Conservation (phyloP, 2,797 vertebrate species). For the Phrynocephalus vlangalii region DNA sequence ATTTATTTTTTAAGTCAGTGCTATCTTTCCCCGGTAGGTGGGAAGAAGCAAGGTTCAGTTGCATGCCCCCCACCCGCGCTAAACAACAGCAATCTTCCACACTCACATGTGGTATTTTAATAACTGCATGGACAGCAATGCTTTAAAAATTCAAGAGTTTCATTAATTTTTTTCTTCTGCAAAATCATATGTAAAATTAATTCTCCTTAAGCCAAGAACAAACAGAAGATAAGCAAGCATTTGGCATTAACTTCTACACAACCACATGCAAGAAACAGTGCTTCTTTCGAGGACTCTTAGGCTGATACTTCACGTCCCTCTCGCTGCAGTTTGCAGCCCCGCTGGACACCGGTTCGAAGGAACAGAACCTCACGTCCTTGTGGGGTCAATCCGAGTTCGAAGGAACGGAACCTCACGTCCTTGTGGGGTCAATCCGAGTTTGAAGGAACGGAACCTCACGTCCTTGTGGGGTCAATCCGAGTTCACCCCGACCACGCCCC, state of each 20-base stretch:
- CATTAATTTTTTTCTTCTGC: neutral
- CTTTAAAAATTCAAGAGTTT: neutral
- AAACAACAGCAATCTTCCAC: neutral
- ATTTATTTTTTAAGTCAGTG: neutral
- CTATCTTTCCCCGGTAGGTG: neutral
- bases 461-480: too few species aligned
- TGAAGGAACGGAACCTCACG: too few species aligned
- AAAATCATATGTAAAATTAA: neutral
- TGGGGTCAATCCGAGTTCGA: too few species aligned
- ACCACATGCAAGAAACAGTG: neutral
- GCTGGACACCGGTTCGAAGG: too few species aligned
- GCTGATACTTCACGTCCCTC: too few species aligned
- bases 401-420: too few species aligned
- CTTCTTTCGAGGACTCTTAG: neutral
- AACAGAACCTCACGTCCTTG: too few species aligned
- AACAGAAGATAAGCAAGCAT: constrained; percentile 4
- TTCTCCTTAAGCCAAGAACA: neutral
- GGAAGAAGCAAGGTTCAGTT: neutral
- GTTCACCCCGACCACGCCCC: too few species aligned
- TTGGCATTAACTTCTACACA: neutral
- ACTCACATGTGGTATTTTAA: neutral
- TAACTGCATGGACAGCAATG: neutral
- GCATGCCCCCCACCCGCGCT: neutral
- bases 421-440: too few species aligned
- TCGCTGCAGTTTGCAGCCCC: too few species aligned